Evolutionary conservation across 2,888 invertebrate species (phyloP).

Genomic region (Pyrocoelia pectoralis): DNA sequence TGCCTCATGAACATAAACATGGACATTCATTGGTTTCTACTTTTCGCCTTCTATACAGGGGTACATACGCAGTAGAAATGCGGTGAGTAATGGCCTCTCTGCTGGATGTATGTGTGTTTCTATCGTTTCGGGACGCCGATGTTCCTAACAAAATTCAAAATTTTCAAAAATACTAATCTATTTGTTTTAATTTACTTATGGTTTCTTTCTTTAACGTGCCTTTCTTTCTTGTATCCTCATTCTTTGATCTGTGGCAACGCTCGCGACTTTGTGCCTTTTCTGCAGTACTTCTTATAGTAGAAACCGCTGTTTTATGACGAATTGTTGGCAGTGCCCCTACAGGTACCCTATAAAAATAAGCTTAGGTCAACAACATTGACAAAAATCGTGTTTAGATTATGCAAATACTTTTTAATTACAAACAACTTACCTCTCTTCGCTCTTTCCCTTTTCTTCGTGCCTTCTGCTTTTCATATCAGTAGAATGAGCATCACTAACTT

Average conservation of each 20-base stretch:
- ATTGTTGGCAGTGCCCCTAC: slow-evolving; percentile 57
- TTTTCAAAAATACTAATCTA: neutral
- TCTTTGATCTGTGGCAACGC: slow-evolving; percentile 46
- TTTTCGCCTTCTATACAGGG: slow-evolving; percentile 52
- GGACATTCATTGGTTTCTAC: slow-evolving; percentile 52
- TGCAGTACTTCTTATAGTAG: slow-evolving; percentile 59
- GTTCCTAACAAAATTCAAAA: slow-evolving; percentile 2
- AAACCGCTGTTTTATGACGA: slow-evolving; percentile 59
- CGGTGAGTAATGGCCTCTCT: slow-evolving; percentile 53
- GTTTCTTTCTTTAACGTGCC: slow-evolving; percentile 46
- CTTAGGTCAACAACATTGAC: too few relatives aligned
- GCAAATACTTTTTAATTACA: too few relatives aligned
- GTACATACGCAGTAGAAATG: slow-evolving; percentile 60
- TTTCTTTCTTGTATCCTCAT: slow-evolving; percentile 45
- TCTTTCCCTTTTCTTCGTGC: slow-evolving; percentile 38
- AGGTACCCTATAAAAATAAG: slow-evolving; percentile 46
- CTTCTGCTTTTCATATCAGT: slow-evolving; percentile 38
- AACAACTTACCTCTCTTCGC: slow-evolving; percentile 52
- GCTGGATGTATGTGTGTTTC: slow-evolving; percentile 38
- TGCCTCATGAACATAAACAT: slow-evolving; percentile 59
- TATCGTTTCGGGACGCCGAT: slow-evolving; percentile 35
- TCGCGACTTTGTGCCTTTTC: slow-evolving; percentile 55
- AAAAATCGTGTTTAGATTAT: neutral
- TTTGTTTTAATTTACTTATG: slow-evolving; percentile 43
- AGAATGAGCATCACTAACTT: slow-evolving; percentile 50